A percentile compares a stretch with the other conserved stretches of the same genome.
These are phyloP conservation scores for Mesoclemmys tuberculata DNA, from an alignment of 2,113 vertebrate species.

Conservation along the genomic window DNA sequence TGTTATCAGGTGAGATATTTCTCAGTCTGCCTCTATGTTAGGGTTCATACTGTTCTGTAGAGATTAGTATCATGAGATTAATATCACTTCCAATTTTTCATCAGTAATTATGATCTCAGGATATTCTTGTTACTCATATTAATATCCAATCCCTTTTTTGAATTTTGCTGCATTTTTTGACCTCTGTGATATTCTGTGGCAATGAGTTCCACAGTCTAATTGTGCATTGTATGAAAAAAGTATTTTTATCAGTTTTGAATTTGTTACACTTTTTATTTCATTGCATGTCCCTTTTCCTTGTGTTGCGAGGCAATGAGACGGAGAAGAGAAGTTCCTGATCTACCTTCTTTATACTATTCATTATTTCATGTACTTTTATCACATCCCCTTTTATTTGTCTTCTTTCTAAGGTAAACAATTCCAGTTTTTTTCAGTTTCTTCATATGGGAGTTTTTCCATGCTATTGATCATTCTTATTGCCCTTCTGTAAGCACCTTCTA, in stretches of 20 bases:
- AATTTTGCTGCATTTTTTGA: no score
- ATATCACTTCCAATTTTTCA: no score
- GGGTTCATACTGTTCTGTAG: no score
- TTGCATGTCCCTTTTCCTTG: not conserved
- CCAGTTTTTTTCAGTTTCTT: not conserved
- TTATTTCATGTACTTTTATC: not conserved
- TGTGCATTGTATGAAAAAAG: not conserved
- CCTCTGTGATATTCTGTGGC: not conserved
- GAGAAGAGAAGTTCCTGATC: not conserved
- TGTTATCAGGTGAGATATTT: no score
- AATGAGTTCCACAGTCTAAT: not conserved
- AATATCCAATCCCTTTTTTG: no score
- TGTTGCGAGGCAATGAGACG: not conserved
- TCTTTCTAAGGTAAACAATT: not conserved
- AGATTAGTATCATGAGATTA: no score
- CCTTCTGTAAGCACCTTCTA: not conserved
- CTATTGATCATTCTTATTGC: not conserved
- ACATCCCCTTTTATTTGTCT: not conserved
- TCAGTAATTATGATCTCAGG: no score
- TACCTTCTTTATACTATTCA: not conserved
- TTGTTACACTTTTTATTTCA: not conserved
- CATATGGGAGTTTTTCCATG: not conserved
- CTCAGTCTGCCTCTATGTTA: no score
- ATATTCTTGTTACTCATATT: no score
- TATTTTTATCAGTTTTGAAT: not conserved